Evolutionary conservation across 2,888 invertebrate species (phyloP).

Genomic region (Callosobruchus maculatus): DNA sequence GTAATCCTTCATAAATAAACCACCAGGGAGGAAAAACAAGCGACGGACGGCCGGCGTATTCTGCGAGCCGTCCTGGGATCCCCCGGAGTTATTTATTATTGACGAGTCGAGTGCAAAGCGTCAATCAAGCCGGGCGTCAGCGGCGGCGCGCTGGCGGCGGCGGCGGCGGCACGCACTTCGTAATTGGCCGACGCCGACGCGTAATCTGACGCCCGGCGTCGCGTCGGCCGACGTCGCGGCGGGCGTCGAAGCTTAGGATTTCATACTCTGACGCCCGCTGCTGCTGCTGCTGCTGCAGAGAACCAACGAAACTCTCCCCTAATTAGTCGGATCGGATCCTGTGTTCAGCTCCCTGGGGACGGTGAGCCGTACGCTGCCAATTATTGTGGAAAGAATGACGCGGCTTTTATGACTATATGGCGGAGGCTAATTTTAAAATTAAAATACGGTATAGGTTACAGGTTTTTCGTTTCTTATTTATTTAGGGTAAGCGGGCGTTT

Average conservation of each 20-base stretch:
- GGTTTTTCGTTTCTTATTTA: too few species aligned
- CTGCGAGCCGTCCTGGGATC: neutral
- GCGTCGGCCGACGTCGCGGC: neutral
- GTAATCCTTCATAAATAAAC: neutral
- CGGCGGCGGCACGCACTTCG: neutral
- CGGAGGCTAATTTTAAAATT: neutral
- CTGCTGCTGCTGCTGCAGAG: too few species aligned
- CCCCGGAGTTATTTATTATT: conserved; percentile 16
- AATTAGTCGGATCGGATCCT: neutral
- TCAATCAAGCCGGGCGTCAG: conserved; percentile 17
- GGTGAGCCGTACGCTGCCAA: neutral
- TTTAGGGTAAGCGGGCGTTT: too few species aligned
- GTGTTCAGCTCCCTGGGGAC: neutral
- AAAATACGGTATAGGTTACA: too few species aligned
- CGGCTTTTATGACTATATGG: neutral
- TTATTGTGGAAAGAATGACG: neutral
- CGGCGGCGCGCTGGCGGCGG: neutral
- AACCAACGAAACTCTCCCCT: neutral
- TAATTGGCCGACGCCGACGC: conserved; percentile 1
- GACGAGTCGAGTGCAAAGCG: conserved; percentile 32
- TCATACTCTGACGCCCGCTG: neutral
- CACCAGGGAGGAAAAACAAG: neutral
- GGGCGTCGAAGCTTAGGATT: neutral
- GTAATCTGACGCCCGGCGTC: neutral
- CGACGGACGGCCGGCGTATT: neutral